Evolutionary conservation across 2,888 invertebrate genomes (phyloP), one percentile per base, ranked within the genome.

Genomic region (Sthenelais limicola): DNA sequence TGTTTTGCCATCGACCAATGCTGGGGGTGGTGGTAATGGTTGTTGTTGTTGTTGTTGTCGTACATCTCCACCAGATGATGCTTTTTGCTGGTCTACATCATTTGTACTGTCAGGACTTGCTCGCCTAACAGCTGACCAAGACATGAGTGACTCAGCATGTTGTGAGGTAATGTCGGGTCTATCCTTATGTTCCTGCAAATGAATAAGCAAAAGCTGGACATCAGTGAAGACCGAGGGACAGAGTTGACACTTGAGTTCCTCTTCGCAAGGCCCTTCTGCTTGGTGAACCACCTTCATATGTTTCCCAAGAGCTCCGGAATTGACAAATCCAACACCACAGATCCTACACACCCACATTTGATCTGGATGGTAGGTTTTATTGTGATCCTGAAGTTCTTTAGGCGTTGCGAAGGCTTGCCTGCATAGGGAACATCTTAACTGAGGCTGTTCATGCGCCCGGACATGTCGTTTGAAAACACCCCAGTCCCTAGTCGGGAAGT

Each of bases 401-500:
- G 49, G 18, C 30, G 28, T 51, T 9, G 38, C 4, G n/a, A 70
- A 70, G 18, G 70, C 24, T n/a, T 70, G 70, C 1, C 70, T 35
- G 26, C 70, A 70, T 3, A 70, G 30, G 7, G 49, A 43, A 38
- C 70, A 70, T 38, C 70, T 33, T 28, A 70, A 28, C n/a, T 32
- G 51, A 7, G 70, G 70, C 21, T 38, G 38, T 12, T 74, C 74
- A 28, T 74, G 74, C 21, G 72, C 68, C 18, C 72, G 67, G 24
- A 74, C 70, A 43, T 74, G 74, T 26, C 74, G 48, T 9, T 54
- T 38, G 47, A 72, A 74, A 18, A 72, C 72, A 12, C 74, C 74
- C 74, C 74, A 74, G 58, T 74, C 74, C n/a, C 74, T 74, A 12
- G 74, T 74, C 4, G 74, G 74, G 49, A 74, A 74, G 54, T 74